phyloP scores from a whole-genome alignment of 2,888 invertebrate genomes.

The Dromius quadrimaculatus region DNA sequence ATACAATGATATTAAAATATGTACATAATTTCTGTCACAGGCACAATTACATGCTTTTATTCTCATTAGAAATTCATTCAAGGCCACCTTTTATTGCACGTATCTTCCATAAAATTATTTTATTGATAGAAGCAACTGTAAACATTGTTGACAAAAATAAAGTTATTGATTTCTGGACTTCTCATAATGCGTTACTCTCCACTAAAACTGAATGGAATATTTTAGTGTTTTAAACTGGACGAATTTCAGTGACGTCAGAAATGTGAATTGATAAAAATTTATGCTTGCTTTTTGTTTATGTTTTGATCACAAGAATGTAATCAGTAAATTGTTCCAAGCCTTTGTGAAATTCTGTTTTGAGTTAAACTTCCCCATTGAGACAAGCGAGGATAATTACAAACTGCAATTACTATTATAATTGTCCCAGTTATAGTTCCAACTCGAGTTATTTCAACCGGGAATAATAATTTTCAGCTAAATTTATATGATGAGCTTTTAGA shows the following conservation, averaged over 20 bases:
- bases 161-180: constrained; percentile 21
- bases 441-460: neutral
- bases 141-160: constrained; percentile 13
- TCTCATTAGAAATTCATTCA: constrained; percentile 1
- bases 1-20: neutral
- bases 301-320: too few species aligned
- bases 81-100: constrained; percentile 12
- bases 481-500: too few species aligned
- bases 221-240: too few species aligned
- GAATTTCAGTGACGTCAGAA: neutral
- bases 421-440: neutral
- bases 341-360: neutral
- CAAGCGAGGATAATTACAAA: neutral
- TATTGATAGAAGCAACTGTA: constrained; percentile 6
- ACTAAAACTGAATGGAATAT: constrained; percentile 11
- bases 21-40: constrained; percentile 10
- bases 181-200: neutral
- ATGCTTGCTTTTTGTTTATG: too few species aligned
- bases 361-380: neutral
- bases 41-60: constrained; percentile 2
- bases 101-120: constrained; percentile 18
- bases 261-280: too few species aligned
- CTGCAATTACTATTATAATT: neutral
- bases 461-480: too few species aligned
- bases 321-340: too few species aligned